phyloP scores from a whole-genome alignment of 2,888 invertebrate species.

The Aromia moschata region DNA sequence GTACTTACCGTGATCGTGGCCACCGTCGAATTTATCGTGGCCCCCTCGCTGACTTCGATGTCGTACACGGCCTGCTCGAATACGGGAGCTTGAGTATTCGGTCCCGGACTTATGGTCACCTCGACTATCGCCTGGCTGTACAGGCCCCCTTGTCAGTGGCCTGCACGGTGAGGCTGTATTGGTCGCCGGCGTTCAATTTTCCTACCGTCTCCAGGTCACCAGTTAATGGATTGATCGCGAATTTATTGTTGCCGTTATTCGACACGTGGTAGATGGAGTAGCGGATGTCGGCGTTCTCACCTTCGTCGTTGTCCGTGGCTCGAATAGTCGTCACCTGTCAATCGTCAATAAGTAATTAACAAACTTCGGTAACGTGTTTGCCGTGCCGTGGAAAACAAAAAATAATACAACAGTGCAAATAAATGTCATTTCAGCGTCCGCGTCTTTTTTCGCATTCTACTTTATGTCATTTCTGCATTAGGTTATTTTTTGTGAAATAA shows the following conservation, averaged over 20 bases:
- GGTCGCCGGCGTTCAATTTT: constrained; percentile 84
- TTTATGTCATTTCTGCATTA: too few species aligned
- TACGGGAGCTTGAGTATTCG: constrained; percentile 80
- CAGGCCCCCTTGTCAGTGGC: constrained; percentile 81
- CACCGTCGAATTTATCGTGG: constrained; percentile 86
- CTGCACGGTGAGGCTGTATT: constrained; percentile 87
- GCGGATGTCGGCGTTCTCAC: constrained; percentile 81
- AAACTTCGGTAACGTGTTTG: too few species aligned
- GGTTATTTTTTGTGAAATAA: too few species aligned
- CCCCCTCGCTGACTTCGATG: constrained; percentile 89
- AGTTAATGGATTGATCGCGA: constrained; percentile 81
- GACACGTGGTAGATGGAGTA: constrained; percentile 92
- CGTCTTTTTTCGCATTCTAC: too few species aligned
- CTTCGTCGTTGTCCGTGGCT: constrained; percentile 87
- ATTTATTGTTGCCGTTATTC: constrained; percentile 88
- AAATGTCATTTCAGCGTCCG: too few species aligned
- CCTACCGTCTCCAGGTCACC: constrained; percentile 82
- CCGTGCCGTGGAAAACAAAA: too few species aligned
- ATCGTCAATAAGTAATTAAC: too few species aligned
- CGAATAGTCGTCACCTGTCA: constrained; percentile 66
- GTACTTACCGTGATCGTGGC: constrained; percentile 75
- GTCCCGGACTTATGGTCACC: constrained; percentile 84
- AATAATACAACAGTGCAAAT: too few species aligned
- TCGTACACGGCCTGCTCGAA: constrained; percentile 86
- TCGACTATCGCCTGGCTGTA: constrained; percentile 88